Evolutionary conservation across 2,113 vertebrate genomes (phyloP).

Genomic region (Pterocles orientalis): DNA sequence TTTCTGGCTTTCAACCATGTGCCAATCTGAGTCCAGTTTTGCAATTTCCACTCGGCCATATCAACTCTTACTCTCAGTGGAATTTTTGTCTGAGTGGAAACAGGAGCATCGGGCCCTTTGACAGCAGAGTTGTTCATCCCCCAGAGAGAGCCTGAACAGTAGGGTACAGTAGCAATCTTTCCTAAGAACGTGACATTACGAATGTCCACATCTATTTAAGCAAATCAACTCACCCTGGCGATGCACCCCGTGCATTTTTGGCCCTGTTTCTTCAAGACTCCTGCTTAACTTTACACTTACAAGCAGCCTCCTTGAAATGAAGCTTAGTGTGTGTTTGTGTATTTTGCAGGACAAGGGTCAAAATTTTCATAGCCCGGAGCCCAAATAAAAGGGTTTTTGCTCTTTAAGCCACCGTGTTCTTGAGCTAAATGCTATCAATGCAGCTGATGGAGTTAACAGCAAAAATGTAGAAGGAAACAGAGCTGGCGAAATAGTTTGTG

Average conservation of each 20-base stretch:
- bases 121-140: not conserved
- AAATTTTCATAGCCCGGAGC: not conserved
- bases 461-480: slow-evolving; percentile 59
- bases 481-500: slow-evolving; percentile 34
- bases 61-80: not conserved
- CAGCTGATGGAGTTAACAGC: slow-evolving; percentile 63
- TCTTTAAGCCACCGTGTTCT: not conserved
- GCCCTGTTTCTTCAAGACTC: not conserved
- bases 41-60: not conserved
- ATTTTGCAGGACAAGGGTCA: not conserved
- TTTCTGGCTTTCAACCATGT: not conserved
- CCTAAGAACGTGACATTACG: not conserved
- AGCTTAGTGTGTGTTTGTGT: fast-evolving
- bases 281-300: not conserved
- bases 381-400: not conserved
- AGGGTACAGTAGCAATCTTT: not conserved
- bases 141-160: not conserved
- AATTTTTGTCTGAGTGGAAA: not conserved
- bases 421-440: not conserved
- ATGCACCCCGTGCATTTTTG: not conserved
- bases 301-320: not conserved
- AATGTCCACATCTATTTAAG: not conserved
- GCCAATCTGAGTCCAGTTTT: not conserved
- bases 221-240: not conserved
- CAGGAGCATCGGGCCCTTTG: not conserved